Base-by-base conservation (phyloP, 2,888 invertebrate genomes). In the Xanthia togata region DNA sequence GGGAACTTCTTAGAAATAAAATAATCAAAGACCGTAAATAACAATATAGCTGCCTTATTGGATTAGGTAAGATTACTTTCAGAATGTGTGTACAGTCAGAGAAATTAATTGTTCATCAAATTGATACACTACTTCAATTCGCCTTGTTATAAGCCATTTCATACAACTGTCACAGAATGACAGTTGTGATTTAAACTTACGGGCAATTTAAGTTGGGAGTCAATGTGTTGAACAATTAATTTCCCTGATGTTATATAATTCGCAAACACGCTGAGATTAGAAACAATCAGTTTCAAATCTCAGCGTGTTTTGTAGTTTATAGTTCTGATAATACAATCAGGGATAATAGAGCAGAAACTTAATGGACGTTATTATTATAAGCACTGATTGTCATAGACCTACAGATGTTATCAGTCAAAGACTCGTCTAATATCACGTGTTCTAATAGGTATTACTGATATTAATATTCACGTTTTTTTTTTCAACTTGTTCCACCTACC, bases 401-500 rank as follows among this genome's bases (percentile, higher is more conserved):
- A 64, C 35, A 12, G 67, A 35, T 67, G 4, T 17, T 62, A 76
- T 82, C 65, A 55, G 53, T n/a, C n/a, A 38, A n/a, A 78, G 12
- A 26, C n/a, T 73, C 47, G 63, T 2, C 14, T 31, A 50, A 47
- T 38, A n/a, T 31, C 14, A 55, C 44, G 38, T 80, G 44, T 47
- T 74, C 38, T 59, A 38, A 35, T 14, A 20, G 3, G 20, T 53
- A 41, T 72, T 23, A 31, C 23, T 53, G 23, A 55, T 55, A 12
- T 4, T 14, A 0, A 31, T 41, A 17, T 31, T n/a, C 20, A 47
- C 4, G 31, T 57, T 31, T 31, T 44, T 55, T n/a, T 31, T 35
- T 38, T 9, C 4, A 14, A 8, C 0, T 31, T 20, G 12, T 4
- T 5, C 6, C 11, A 17, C 8, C 5, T n/a, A 0, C 1, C 11